These are phyloP conservation scores for Epizoanthus scotinus DNA, from an alignment of 92 coral and sea anemone genomes.

Conservation along the genomic window DNA sequence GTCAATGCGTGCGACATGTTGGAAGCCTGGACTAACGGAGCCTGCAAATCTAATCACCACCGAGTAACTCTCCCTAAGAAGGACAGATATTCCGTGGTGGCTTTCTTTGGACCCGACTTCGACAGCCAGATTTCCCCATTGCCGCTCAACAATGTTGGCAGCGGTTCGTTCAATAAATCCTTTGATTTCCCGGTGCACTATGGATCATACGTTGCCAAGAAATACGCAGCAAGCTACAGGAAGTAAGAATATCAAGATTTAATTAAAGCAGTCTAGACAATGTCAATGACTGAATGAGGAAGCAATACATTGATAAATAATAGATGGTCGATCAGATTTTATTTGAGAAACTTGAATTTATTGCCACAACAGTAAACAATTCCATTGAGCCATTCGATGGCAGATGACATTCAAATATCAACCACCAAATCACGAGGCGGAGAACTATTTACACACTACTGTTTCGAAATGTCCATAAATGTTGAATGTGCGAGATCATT, in stretches of 20 bases:
- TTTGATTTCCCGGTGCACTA: conserved; percentile 27
- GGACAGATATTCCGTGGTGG: conserved; percentile 24
- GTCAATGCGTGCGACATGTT: conserved; percentile 35
- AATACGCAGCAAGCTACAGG: conserved; percentile 17
- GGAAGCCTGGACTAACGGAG: conserved; percentile 37
- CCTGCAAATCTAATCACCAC: conserved; percentile 22
- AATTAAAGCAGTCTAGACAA: no score
- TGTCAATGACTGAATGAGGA: no score
- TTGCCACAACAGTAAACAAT: no score
- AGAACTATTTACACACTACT: no score
- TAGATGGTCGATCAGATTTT: no score
- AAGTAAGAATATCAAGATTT: not conserved
- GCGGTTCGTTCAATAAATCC: not conserved
- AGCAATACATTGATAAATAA: no score
- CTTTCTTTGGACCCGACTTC: conserved; percentile 27
- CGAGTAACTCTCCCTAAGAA: conserved; percentile 24
- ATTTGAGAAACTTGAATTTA: no score
- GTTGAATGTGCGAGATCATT: no score
- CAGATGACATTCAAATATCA: no score
- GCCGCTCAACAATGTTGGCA: conserved; percentile 9
- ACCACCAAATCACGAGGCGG: no score
- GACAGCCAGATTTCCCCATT: conserved; percentile 20
- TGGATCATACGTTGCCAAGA: conserved; percentile 25
- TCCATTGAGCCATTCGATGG: no score
- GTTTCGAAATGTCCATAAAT: no score